A percentile compares a stretch with the other conserved stretches of the same genome.
Evolutionary conservation across 2,888 invertebrate species (phyloP).

Genomic region (Leptothorax acervorum): DNA sequence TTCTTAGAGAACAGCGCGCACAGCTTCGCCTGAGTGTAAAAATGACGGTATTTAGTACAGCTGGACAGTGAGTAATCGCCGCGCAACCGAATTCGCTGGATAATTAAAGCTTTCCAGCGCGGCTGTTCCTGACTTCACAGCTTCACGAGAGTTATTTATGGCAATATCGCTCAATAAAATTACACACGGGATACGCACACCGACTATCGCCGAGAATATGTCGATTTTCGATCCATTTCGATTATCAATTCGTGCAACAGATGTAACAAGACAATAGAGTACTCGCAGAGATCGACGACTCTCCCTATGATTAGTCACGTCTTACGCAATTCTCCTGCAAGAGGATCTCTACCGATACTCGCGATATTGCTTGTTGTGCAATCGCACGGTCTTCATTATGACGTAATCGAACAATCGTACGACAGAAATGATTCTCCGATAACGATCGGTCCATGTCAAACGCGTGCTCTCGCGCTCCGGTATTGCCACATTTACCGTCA

Average conservation of each 20-base stretch:
- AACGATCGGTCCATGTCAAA: constrained; percentile 45
- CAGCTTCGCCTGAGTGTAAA: neutral
- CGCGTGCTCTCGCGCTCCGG: constrained; percentile 42
- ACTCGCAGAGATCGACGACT: constrained; percentile 24
- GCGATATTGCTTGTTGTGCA: constrained; percentile 29
- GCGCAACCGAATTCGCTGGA: constrained; percentile 58
- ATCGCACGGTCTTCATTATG: constrained; percentile 47
- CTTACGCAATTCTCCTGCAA: constrained; percentile 37
- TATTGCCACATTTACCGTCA: constrained; percentile 51
- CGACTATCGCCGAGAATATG: constrained; percentile 29
- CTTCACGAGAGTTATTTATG: constrained; percentile 53
- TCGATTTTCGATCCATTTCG: constrained; percentile 32
- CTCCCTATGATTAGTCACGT: constrained; percentile 12
- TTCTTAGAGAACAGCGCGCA: neutral
- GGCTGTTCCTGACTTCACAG: constrained; percentile 26
- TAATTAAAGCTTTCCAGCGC: constrained; percentile 61
- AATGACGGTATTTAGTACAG: constrained; percentile 38
- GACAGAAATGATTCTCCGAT: constrained; percentile 35
- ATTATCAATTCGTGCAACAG: neutral
- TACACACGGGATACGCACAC: neutral
- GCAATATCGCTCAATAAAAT: neutral
- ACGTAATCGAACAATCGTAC: constrained; percentile 33
- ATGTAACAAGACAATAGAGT: constrained; percentile 5
- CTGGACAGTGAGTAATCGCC: constrained; percentile 61
- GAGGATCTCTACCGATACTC: constrained; percentile 27